Evolutionary conservation across 1,140 invertebrate genomes (phyloP), one percentile per base, ranked within the genome.

Genomic region (Eurosta solidaginis): DNA sequence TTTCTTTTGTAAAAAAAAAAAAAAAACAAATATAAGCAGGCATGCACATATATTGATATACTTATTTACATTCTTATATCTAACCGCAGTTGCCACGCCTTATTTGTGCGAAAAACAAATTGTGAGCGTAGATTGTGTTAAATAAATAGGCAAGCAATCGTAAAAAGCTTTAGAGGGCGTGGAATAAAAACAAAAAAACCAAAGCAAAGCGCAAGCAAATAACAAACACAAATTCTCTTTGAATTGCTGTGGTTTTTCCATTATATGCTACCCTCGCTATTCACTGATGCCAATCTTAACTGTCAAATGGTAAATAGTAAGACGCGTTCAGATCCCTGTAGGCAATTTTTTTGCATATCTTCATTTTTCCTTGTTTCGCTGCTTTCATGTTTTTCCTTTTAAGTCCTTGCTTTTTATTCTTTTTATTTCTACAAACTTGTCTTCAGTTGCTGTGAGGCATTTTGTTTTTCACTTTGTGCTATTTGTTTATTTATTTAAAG

Each of bases 221-320:
- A 68, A 33, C 17, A 17, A 20, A n/a, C 59, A 68, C 33, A 40
- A 22, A 68, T 68, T 36, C 33, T 42, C 36, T 68, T n/a, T 68
- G 33, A 68, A 68, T 68, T 68, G 59, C 59, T 20, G 33, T 68
- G 59, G 20, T 59, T 68, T 40, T 22, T 68, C 59, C 40, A 20
- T 36, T 42, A 33, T 68, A 22, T 20, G 20, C 7, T 52, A 22
- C 49, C 4, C 12, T 63, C 20, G 1, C 12, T 63, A 7, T 68
- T 33, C 20, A n/a, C 33, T 40, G 59, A 68, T 68, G 29, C 33
- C 59, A 68, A 68, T 68, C 59, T 68, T 68, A 68, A 68, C 59
- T 68, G 59, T 68, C 59, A 68, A 68, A 68, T 68, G 59, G 59
- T 68, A 68, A 68, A 68, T 68, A 68, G 33, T 20, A 29, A 68